A percentile compares a stretch with the other conserved stretches of the same genome.
phyloP scores from a whole-genome alignment of 2,888 invertebrate genomes.

The Smittia aterrima region DNA sequence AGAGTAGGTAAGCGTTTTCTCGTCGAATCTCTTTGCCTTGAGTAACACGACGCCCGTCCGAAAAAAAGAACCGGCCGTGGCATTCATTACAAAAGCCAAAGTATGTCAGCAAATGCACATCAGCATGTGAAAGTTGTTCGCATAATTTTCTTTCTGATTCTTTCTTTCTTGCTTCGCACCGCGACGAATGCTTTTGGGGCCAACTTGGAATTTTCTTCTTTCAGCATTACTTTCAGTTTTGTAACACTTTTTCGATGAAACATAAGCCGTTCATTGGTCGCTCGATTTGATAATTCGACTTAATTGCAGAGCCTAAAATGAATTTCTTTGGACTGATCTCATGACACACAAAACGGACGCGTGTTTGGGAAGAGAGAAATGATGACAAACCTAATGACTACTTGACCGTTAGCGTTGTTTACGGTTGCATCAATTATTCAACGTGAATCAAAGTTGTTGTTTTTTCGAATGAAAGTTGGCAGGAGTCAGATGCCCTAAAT shows the following conservation, averaged over 20 bases:
- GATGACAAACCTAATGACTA: too few species aligned
- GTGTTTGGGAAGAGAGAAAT: too few species aligned
- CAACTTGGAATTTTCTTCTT: neutral
- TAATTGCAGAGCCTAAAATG: too few species aligned
- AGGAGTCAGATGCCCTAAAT: neutral
- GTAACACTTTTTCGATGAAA: conserved; percentile 7
- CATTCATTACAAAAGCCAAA: conserved; percentile 16
- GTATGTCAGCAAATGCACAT: conserved; percentile 32
- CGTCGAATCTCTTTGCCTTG: neutral
- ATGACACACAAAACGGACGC: too few species aligned
- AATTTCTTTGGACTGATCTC: too few species aligned
- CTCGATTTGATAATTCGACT: too few species aligned
- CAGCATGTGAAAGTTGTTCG: conserved; percentile 38
- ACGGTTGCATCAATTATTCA: neutral
- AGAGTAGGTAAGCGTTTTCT: conserved; percentile 16
- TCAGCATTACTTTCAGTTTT: conserved; percentile 26
- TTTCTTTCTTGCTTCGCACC: conserved; percentile 8
- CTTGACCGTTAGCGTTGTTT: too few species aligned
- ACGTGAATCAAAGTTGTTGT: neutral
- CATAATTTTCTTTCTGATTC: conserved; percentile 38
- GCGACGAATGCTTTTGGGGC: neutral
- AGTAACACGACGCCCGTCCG: neutral
- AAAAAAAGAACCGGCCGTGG: conserved; percentile 15
- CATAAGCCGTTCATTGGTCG: neutral
- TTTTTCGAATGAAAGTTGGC: neutral